Conservation (phyloP, 2,797 vertebrate genomes). For the Takifugu ocellatus region DNA sequence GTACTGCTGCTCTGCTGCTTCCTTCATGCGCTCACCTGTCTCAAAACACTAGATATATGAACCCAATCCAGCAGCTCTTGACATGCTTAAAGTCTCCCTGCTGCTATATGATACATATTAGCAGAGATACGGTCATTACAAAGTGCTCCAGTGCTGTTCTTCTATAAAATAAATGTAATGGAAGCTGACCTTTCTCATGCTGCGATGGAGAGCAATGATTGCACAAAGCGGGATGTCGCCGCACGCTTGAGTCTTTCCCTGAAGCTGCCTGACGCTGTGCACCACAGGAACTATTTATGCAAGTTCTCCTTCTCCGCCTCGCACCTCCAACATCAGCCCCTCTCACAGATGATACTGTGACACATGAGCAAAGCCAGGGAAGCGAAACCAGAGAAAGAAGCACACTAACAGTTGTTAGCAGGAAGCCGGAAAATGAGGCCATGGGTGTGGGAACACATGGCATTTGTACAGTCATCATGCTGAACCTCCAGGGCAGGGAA, state of each 20-base stretch:
- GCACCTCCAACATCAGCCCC: neutral
- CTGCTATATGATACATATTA: conserved; percentile 4
- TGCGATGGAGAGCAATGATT: conserved; percentile 22
- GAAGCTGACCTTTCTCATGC: conserved; percentile 43
- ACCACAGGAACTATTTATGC: conserved; percentile 11
- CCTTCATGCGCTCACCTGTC: conserved; percentile 1
- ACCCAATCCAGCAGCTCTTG: neutral
- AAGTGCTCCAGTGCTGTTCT: conserved; percentile 26
- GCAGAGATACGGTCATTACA: conserved; percentile 5
- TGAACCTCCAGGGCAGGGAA: conserved; percentile 37
- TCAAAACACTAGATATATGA: neutral
- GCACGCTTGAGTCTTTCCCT: conserved; percentile 29
- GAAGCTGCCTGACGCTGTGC: conserved; percentile 12
- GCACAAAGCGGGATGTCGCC: conserved; percentile 20
- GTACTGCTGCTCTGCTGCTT: neutral
- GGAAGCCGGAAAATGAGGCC: conserved; percentile 32
- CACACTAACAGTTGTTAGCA: conserved; percentile 17
- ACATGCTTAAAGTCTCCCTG: no score
- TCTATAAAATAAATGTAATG: conserved; percentile 41
- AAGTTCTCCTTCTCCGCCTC: neutral
- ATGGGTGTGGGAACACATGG: conserved; percentile 41
- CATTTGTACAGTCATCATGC: conserved; percentile 26
- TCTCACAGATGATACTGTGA: conserved; percentile 11
- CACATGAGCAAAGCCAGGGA: conserved; percentile 11
- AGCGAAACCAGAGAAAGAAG: conserved; percentile 11